A percentile compares a stretch with the other conserved stretches of the same genome.
Conservation (phyloP, 2,888 invertebrate genomes). For the Bombylius discolor region DNA sequence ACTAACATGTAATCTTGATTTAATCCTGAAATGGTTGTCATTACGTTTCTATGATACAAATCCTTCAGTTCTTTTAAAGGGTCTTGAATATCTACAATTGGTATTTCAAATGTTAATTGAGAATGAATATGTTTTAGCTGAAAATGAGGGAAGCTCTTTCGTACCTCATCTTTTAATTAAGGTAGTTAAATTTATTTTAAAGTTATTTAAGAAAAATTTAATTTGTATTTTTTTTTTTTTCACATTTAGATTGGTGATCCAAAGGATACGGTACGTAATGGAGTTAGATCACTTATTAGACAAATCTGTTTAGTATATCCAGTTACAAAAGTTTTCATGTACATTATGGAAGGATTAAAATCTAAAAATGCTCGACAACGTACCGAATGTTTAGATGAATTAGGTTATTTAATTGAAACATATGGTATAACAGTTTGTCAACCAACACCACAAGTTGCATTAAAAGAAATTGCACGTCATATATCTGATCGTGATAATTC, state of each 20-base stretch:
- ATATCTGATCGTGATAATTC: slow-evolving; percentile 93
- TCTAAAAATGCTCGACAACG: slow-evolving; percentile 95
- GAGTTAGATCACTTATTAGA: slow-evolving; percentile 72
- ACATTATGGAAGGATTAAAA: slow-evolving; percentile 87
- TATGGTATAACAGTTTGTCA: slow-evolving; percentile 76
- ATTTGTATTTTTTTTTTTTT: slow-evolving; percentile 2
- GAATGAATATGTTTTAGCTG: slow-evolving; percentile 72
- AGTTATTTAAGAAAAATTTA: background rate
- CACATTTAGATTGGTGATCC: slow-evolving; percentile 75
- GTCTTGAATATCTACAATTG: slow-evolving; percentile 77
- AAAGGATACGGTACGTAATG: slow-evolving; percentile 86
- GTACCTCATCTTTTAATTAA: slow-evolving; percentile 90
- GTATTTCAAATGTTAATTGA: slow-evolving; percentile 73
- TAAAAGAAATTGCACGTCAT: slow-evolving; percentile 79
- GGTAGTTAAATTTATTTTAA: slow-evolving; percentile 37
- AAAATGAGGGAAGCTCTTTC: slow-evolving; percentile 84
- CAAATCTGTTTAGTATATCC: slow-evolving; percentile 78
- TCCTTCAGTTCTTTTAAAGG: slow-evolving; percentile 89
- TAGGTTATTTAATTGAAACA: slow-evolving; percentile 71
- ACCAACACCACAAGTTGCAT: slow-evolving; percentile 61
- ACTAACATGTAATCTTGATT: slow-evolving; percentile 79
- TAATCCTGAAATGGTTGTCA: slow-evolving; percentile 93
- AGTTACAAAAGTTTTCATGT: slow-evolving; percentile 75
- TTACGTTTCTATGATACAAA: slow-evolving; percentile 97
- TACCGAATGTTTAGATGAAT: slow-evolving; percentile 89